A percentile compares a stretch with the other conserved stretches of the same genome.
phyloP scores from a whole-genome alignment of 2,888 invertebrate species.

The Glyphotaelius pellucidus region DNA sequence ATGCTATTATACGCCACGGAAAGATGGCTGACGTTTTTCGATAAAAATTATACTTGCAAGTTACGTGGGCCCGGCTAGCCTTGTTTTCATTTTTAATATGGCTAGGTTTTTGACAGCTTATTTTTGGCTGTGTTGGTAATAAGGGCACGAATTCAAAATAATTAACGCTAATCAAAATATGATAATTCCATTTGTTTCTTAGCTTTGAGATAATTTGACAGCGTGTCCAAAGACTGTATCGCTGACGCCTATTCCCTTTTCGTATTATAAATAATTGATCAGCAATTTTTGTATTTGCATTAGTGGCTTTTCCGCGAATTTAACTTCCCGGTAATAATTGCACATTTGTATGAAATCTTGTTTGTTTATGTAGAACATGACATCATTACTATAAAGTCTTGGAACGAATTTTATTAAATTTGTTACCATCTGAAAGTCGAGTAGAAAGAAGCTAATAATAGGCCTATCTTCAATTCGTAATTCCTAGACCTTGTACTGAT shows the following conservation, averaged over 20 bases:
- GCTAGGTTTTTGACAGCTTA: conserved; percentile 57
- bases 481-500: neutral
- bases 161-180: neutral
- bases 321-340: neutral
- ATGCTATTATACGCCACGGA: neutral
- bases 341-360: neutral
- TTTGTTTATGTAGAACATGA: neutral
- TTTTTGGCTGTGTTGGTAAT: conserved; percentile 56
- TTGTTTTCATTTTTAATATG: conserved; percentile 44
- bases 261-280: neutral
- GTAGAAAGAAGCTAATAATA: neutral
- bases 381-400: neutral
- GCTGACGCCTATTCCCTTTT: neutral
- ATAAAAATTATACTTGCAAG: neutral
- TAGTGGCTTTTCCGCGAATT: neutral
- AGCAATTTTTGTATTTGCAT: neutral
- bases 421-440: neutral
- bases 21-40: conserved; percentile 51
- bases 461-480: neutral
- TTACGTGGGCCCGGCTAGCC: conserved; percentile 46
- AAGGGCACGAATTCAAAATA: conserved; percentile 37
- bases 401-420: neutral
- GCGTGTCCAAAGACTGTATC: neutral
- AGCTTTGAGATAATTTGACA: neutral
- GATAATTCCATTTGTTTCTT: neutral